A percentile compares a stretch with the other conserved stretches of the same genome.
Evolutionary conservation across 2,113 vertebrate species (phyloP).

Genomic region (Periophthalmodon schlosseri): DNA sequence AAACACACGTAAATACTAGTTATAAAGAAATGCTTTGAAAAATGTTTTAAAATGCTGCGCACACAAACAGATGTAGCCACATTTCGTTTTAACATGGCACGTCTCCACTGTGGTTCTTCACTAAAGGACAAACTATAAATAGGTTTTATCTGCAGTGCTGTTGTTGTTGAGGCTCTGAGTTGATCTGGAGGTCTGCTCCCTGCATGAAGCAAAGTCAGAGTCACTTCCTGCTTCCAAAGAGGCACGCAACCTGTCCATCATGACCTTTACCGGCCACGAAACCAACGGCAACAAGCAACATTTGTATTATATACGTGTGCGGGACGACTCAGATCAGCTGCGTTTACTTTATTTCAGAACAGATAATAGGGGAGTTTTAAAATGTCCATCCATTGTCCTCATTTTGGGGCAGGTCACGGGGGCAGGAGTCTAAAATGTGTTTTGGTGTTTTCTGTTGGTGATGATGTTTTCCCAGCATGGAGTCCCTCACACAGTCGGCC

Average conservation of each 20-base stretch:
- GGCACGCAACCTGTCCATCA: conserved; percentile 43
- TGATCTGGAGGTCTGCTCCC: no score
- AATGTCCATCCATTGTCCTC: no score
- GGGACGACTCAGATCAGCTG: background rate
- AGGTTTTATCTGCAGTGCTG: conserved; percentile 31
- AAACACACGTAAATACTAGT: background rate
- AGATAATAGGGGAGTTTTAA: background rate
- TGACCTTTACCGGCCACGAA: background rate
- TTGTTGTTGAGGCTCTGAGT: conserved; percentile 18
- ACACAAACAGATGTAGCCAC: no score
- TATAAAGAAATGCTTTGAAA: background rate
- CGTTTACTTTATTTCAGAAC: background rate
- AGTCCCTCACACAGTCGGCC: background rate
- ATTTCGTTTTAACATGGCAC: background rate
- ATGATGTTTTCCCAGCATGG: background rate
- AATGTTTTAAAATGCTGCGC: no score
- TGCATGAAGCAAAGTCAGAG: conserved; percentile 17
- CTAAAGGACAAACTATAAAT: conserved; percentile 62
- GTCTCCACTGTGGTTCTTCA: conserved; percentile 11
- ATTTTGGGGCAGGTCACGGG: no score
- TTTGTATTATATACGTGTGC: background rate
- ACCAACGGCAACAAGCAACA: background rate
- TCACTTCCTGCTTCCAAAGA: conserved; percentile 30
- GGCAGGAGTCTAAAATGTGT: background rate
- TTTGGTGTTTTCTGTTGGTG: background rate